phyloP scores from a whole-genome alignment of 2,888 invertebrate genomes.

The Slavum lentiscoides region DNA sequence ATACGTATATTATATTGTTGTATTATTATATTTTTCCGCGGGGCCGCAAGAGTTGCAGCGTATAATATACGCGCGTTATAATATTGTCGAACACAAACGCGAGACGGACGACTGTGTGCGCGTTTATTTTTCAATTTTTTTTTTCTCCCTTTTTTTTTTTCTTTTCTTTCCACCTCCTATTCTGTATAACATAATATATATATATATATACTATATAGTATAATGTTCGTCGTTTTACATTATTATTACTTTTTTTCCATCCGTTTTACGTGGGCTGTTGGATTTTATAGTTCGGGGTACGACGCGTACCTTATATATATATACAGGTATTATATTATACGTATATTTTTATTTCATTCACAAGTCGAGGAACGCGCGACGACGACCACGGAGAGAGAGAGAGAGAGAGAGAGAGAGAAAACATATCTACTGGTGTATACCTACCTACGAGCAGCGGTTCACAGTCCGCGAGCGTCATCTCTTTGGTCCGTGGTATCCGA shows the following conservation, averaged over 20 bases:
- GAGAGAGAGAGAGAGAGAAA: neutral
- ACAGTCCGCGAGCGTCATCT: slow-evolving; percentile 46
- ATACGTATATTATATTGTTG: too few species aligned
- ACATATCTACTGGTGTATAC: neutral
- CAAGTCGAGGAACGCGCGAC: slow-evolving; percentile 7
- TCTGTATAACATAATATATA: neutral
- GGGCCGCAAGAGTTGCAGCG: too few species aligned
- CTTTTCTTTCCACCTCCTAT: too few species aligned
- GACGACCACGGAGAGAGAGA: slow-evolving; percentile 3
- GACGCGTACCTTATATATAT: neutral
- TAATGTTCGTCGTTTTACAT: too few species aligned
- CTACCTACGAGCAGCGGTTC: slow-evolving; percentile 3
- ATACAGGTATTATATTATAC: too few species aligned
- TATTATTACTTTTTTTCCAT: too few species aligned
- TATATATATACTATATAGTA: neutral
- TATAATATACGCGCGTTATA: neutral
- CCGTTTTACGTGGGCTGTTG: slow-evolving; percentile 11
- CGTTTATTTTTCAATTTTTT: too few species aligned
- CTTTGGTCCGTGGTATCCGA: slow-evolving; percentile 50
- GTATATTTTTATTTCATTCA: slow-evolving; percentile 42
- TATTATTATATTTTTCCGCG: too few species aligned
- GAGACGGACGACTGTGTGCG: too few species aligned
- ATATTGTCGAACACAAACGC: too few species aligned
- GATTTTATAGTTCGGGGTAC: slow-evolving; percentile 31
- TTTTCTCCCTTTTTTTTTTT: too few species aligned